Base-by-base conservation (phyloP, 2,113 vertebrate species). In the Poeciliopsis turrubarensis region DNA sequence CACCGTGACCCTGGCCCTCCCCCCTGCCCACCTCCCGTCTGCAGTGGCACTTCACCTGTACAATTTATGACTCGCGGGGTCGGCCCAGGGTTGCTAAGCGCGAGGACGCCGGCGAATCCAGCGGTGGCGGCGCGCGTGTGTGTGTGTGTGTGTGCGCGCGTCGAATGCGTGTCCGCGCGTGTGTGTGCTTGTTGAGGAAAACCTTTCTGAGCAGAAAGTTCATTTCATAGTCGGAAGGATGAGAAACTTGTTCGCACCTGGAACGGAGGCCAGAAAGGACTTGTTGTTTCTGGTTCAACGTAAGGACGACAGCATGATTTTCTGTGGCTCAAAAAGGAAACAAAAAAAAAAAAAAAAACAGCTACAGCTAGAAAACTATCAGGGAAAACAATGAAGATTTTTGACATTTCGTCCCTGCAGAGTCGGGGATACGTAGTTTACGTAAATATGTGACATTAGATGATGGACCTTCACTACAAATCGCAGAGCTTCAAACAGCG, bases 1-100 rank as follows among this genome's bases (percentile, higher is more conserved):
- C 88, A 86, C 75, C 30, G 39, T 91, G 91, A 93, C 92, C 90
- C 90, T 87, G 89, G 84, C 83, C 74, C 83, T 78, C 83, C 89
- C 82, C 60, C 73, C 75, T 34, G 65, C 78, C 82, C 81, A 72
- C 79, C 82, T 72, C 78, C 65, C 57, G 60, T 76, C 78, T 71
- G 68, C 80, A 68, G 51, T 76, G 44, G 78, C 75, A 60, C 77
- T 83, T 86, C 80, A 89, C 89, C 88, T 80, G 80, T 82, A 79
- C 89, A 76, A 93, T 93, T 92, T 89, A 91, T 88, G 82, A 90
- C 77, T 82, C 68, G 1, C 73, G 4, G 79, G 86, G 84, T 88
- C 72, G 69, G 62, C 11, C 71, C 86, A 89, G 85, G 89, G 89
- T 84, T 88, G 85, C 80, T 75, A 2, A 25, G 65, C 78, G 78